Conservation (phyloP, 2,113 vertebrate genomes). For the Calyptommatus sinebrachiatus region DNA sequence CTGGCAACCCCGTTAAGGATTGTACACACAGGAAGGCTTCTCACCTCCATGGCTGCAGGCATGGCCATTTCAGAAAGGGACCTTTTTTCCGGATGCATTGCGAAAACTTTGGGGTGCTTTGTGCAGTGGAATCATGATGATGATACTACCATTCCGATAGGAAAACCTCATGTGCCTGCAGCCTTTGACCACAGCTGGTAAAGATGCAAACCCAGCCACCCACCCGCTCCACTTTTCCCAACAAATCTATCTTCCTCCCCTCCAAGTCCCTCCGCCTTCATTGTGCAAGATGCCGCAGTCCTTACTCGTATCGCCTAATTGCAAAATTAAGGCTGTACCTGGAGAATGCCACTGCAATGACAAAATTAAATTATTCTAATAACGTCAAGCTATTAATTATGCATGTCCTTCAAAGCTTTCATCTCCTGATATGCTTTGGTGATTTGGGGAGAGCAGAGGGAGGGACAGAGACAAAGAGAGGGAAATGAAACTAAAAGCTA, state of each 20-base stretch:
- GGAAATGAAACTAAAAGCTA: background rate
- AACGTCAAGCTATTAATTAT: conserved; percentile 50
- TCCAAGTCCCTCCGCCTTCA: conserved; percentile 32
- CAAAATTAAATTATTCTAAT: conserved; percentile 49
- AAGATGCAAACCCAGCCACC: no score
- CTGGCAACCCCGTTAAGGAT: no score
- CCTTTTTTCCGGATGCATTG: no score
- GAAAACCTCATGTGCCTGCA: no score
- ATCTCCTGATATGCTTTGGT: conserved; percentile 46
- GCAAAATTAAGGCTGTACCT: conserved; percentile 55
- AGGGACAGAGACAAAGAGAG: background rate
- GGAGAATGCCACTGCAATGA: conserved; percentile 40
- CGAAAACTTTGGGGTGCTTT: no score
- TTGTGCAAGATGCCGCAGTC: conserved; percentile 30
- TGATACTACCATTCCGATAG: no score
- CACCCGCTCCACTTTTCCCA: background rate
- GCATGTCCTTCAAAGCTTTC: conserved; percentile 51
- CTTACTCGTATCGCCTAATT: conserved; percentile 41
- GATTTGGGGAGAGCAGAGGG: conserved; percentile 14
- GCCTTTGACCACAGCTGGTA: no score
- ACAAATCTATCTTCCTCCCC: background rate
- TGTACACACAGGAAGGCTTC: no score
- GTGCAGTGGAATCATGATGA: no score
- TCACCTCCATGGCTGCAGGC: no score
- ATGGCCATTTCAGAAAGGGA: no score